A percentile compares a stretch with the other conserved stretches of the same genome.
Conservation (phyloP, 2,888 invertebrate genomes). For the Pilophorus perplexus region DNA sequence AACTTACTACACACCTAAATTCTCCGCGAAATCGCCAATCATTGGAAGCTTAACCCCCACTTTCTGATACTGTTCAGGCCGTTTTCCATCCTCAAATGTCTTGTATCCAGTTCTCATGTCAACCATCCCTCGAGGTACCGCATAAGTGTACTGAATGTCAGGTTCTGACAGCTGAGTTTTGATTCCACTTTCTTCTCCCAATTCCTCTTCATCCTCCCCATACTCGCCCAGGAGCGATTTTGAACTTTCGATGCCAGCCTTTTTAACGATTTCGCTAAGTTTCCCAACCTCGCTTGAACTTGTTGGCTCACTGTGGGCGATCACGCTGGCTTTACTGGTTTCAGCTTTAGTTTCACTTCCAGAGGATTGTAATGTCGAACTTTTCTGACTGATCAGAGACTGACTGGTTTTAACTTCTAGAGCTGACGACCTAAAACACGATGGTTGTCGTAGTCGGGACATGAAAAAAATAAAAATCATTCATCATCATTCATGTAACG, state of each 20-base stretch:
- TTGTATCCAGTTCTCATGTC: slow-evolving; percentile 18
- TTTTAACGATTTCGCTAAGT: neutral
- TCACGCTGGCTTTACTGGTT: too few relatives aligned
- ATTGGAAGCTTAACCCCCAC: slow-evolving; percentile 18
- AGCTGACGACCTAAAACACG: too few relatives aligned
- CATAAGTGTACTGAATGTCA: slow-evolving; percentile 24
- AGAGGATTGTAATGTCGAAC: too few relatives aligned
- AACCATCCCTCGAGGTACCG: neutral
- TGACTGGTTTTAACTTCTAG: too few relatives aligned
- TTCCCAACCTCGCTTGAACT: too few relatives aligned
- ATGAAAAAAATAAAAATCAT: too few relatives aligned
- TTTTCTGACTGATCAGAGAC: too few relatives aligned
- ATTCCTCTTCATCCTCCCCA: slow-evolving; percentile 1
- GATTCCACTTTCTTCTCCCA: slow-evolving; percentile 1
- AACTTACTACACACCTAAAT: too few relatives aligned
- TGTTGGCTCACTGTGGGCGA: neutral
- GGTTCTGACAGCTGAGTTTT: slow-evolving; percentile 3
- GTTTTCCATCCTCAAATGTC: slow-evolving; percentile 15
- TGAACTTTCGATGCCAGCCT: neutral
- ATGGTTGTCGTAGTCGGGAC: too few relatives aligned
- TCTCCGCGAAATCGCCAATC: neutral
- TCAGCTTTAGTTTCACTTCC: too few relatives aligned
- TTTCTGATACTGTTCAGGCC: neutral
- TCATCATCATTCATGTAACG: too few relatives aligned
- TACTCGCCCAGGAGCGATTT: neutral